Conservation (phyloP, 2,797 vertebrate genomes). For the Oryzias sinensis region DNA sequence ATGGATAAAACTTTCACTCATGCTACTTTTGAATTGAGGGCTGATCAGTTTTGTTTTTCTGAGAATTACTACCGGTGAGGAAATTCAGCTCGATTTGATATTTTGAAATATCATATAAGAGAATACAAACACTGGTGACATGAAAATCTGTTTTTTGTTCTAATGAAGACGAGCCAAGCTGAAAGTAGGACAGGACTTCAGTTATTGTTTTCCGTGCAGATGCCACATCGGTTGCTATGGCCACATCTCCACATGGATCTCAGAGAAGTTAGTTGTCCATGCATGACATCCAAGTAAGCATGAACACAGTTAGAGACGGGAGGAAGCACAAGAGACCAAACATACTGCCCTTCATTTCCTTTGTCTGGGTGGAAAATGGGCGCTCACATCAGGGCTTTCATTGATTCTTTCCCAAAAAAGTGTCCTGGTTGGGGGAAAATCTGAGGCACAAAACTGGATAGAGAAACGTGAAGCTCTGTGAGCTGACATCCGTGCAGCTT, state of each 20-base stretch:
- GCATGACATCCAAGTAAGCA: constrained; percentile 27
- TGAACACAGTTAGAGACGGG: constrained; percentile 31
- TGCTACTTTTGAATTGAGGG: no score
- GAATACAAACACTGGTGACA: no score
- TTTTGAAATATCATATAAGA: no score
- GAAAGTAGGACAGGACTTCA: constrained; percentile 42
- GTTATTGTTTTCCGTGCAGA: constrained; percentile 32
- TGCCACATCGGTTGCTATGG: constrained; percentile 21
- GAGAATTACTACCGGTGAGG: no score
- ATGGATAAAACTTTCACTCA: no score
- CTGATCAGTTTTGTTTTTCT: no score
- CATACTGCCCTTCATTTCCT: constrained; percentile 39
- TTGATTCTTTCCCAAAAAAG: constrained; percentile 54
- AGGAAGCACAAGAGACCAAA: constrained; percentile 33
- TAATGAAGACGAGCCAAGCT: constrained; percentile 18
- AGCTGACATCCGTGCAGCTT: constrained; percentile 6
- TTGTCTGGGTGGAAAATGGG: constrained; percentile 51
- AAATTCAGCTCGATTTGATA: no score
- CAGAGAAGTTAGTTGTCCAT: constrained; percentile 19
- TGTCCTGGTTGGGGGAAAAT: constrained; percentile 21
- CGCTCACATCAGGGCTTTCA: constrained; percentile 33
- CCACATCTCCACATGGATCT: constrained; percentile 39
- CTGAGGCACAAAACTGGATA: constrained; percentile 21
- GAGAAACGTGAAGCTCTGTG: constrained; percentile 7
- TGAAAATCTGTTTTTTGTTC: no score